Evolutionary conservation across 2,113 vertebrate genomes (phyloP).

Genomic region (Benitochromis conjunctus): DNA sequence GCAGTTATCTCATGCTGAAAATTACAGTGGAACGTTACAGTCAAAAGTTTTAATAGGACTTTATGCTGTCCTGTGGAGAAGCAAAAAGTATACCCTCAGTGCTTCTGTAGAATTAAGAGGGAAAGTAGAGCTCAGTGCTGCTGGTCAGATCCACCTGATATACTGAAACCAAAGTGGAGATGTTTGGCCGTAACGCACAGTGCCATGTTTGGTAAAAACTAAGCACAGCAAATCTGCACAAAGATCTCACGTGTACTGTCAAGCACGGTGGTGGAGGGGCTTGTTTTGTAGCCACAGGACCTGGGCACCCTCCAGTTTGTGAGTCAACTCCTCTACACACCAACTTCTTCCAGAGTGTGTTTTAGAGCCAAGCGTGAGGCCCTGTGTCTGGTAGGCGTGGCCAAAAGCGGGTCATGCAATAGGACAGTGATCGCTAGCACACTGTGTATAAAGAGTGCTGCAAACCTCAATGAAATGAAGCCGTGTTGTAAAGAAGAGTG

Average conservation of each 20-base stretch:
- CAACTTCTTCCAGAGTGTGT: not conserved
- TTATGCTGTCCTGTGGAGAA: not conserved
- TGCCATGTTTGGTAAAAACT: not conserved
- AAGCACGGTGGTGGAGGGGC: accelerated
- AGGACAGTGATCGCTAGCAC: not conserved
- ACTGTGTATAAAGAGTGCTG: not conserved
- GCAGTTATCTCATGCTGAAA: not conserved
- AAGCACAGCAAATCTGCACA: not conserved
- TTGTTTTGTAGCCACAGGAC: not conserved
- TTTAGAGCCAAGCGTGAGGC: not conserved
- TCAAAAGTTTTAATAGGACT: not conserved
- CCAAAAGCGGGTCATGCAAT: not conserved
- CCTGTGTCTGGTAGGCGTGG: not conserved
- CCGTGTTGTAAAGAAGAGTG: too few species aligned
- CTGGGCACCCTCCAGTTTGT: not conserved
- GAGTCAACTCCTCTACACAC: not conserved
- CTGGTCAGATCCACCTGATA: not conserved
- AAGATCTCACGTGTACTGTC: not conserved
- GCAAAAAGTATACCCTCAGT: not conserved
- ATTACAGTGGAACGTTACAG: not conserved
- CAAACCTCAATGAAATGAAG: not conserved
- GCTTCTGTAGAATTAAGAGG: not conserved
- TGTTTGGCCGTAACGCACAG: not conserved
- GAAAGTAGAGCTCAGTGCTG: not conserved
- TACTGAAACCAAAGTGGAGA: not conserved